Evolutionary conservation across 1,140 invertebrate species (phyloP).

Genomic region (Drosophila sturtevanti): DNA sequence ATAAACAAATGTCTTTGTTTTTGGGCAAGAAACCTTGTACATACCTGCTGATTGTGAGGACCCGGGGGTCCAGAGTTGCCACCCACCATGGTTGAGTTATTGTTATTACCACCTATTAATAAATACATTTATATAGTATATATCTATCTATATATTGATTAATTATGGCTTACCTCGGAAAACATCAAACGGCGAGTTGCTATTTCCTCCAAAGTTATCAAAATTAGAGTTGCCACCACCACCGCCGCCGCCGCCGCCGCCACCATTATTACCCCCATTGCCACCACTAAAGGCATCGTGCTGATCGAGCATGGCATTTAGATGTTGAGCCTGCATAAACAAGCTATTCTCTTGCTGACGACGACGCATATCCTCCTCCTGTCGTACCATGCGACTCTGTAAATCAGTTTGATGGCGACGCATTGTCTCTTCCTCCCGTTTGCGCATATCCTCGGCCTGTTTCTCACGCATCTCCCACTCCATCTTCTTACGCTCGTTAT

Average conservation of each 20-base stretch:
- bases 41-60: constrained; percentile 70
- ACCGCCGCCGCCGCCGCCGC: constrained; percentile 54
- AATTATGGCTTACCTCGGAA: constrained; percentile 62
- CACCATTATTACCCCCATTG: constrained; percentile 36
- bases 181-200: constrained; percentile 73
- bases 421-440: constrained; percentile 88
- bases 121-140: background rate
- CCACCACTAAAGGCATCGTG: constrained; percentile 84
- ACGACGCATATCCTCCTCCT: constrained; percentile 92
- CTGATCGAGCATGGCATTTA: constrained; percentile 86
- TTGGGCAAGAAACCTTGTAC: constrained; percentile 20
- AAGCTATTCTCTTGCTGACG: constrained; percentile 92
- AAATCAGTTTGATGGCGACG: constrained; percentile 90
- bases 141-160: background rate
- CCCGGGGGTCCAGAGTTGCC: constrained; percentile 49
- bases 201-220: constrained; percentile 71
- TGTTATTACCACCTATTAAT: constrained; percentile 44
- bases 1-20: background rate
- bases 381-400: constrained; percentile 88
- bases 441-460: constrained; percentile 91
- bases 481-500: constrained; percentile 92
- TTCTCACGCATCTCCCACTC: constrained; percentile 94
- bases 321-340: constrained; percentile 88
- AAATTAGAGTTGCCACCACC: constrained; percentile 65
- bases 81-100: constrained; percentile 61